These are phyloP conservation scores for Chironomus tepperi DNA, from an alignment of 1,140 invertebrate genomes.

Conservation along the genomic window DNA sequence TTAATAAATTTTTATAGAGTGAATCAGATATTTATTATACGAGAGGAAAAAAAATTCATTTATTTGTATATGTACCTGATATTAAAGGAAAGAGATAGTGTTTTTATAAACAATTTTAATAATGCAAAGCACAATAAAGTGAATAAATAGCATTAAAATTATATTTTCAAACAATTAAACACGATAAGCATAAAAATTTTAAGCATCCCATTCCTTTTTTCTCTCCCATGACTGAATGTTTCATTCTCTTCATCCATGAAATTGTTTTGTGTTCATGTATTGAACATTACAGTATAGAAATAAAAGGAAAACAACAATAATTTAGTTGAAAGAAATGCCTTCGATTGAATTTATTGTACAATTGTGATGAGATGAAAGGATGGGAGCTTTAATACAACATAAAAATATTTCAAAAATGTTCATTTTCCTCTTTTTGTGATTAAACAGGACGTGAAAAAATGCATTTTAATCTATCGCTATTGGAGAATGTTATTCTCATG, in stretches of 20 bases:
- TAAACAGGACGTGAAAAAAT: background rate
- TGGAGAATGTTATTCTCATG: background rate
- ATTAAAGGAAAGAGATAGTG: no score
- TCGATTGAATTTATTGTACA: background rate
- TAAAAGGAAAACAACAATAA: no score
- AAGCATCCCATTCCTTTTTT: background rate
- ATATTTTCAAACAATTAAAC: conserved; percentile 1
- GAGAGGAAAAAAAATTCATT: background rate
- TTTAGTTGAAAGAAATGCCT: background rate
- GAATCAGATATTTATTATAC: background rate
- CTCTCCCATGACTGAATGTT: background rate
- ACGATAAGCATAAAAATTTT: conserved; percentile 14
- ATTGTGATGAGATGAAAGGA: background rate
- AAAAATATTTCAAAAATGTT: background rate
- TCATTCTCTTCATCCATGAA: conserved; percentile 12
- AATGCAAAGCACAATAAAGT: background rate
- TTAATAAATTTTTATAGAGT: conserved; percentile 9
- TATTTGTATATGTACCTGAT: background rate
- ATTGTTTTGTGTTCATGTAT: background rate
- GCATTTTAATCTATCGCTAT: conserved; percentile 15
- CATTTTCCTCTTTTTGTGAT: background rate
- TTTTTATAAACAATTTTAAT: no score
- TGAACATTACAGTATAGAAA: background rate
- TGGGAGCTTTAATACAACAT: background rate
- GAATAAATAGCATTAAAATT: background rate